Base-by-base conservation (phyloP, 1,140 invertebrate species). In the Rhopalosiphum padi region DNA sequence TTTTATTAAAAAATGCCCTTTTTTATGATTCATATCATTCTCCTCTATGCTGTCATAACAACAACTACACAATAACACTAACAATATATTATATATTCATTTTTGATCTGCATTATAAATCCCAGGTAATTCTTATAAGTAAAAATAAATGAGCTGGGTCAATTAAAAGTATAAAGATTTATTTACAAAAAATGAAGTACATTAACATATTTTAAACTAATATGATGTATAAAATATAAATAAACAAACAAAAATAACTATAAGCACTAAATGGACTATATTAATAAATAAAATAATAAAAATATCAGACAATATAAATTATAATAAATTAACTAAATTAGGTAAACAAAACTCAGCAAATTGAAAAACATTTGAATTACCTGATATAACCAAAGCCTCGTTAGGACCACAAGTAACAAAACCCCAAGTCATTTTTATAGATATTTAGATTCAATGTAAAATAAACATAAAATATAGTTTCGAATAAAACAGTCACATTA, bases 331-430 rank as follows among this genome's bases (percentile, higher is more conserved):
- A 82, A 35, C 77, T 22, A 82, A 82, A 85, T 85, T 23, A 37
- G 37, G 37, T 37, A 23, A 85, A 30, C 23, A 85, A 41, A 85
- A 22, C 37, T 41, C 41, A 43, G 30, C 46, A n/a, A 90, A 35
- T 30, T 23, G 23, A 82, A 91, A 43, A 43, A 46, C 7, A 43
- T 83, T 55, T 35, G 48, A 95, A 95, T 97, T 96, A 99, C 99
- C 99, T 96, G 98, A 99, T 94, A 99, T 98, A 48, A 99, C 98
- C 91, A 99, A 96, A 51, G 99, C 99, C 96, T 99, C 98, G 95
- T 99, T 99, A 7, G 99, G 99, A 68, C 99, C 99, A 95, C 99
- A 99, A 94, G 98, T 99, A 94, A 99, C 98, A 96, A 99, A 99
- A 95, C 98, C 98, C 96, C 97, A 98, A 94, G 97, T 97, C 98